These are phyloP conservation scores for Phytoseiulus persimilis DNA, from an alignment of 2,888 invertebrate species.

Conservation along the genomic window DNA sequence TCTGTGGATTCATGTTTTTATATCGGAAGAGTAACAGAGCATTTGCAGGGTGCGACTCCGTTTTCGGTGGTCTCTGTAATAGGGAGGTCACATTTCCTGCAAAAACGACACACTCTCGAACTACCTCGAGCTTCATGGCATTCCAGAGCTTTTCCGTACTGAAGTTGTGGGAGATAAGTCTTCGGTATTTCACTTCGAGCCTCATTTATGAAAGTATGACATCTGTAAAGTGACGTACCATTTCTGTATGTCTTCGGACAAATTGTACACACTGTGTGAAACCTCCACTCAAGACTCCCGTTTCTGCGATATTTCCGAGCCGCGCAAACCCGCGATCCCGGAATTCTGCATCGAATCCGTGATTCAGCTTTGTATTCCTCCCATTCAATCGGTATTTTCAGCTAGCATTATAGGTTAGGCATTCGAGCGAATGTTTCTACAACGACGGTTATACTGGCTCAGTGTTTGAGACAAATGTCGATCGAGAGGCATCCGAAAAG, in stretches of 20 bases:
- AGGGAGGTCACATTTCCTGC: background rate
- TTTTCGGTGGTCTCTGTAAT: background rate
- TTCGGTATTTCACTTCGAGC: background rate
- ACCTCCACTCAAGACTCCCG: background rate
- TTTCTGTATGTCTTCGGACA: background rate
- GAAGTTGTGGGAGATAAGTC: background rate
- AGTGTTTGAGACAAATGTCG: too few relatives aligned
- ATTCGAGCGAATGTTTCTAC: too few relatives aligned
- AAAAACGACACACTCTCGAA: background rate
- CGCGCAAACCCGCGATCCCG: background rate
- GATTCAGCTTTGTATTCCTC: background rate
- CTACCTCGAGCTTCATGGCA: background rate
- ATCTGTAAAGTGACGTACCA: background rate
- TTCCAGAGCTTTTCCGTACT: background rate
- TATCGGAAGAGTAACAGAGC: too few relatives aligned
- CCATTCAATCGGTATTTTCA: too few relatives aligned
- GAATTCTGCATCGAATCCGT: background rate
- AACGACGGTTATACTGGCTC: too few relatives aligned
- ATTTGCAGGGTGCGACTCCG: too few relatives aligned
- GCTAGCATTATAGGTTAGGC: too few relatives aligned
- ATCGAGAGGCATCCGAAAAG: too few relatives aligned
- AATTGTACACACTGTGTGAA: background rate
- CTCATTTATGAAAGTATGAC: background rate
- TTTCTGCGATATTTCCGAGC: background rate
- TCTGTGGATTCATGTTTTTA: background rate